Percentiles rank a stretch among this genome's conserved stretches.
These are phyloP conservation scores for Rafetus swinhoei DNA, from an alignment of 2,113 vertebrate species.

Conservation along the genomic window DNA sequence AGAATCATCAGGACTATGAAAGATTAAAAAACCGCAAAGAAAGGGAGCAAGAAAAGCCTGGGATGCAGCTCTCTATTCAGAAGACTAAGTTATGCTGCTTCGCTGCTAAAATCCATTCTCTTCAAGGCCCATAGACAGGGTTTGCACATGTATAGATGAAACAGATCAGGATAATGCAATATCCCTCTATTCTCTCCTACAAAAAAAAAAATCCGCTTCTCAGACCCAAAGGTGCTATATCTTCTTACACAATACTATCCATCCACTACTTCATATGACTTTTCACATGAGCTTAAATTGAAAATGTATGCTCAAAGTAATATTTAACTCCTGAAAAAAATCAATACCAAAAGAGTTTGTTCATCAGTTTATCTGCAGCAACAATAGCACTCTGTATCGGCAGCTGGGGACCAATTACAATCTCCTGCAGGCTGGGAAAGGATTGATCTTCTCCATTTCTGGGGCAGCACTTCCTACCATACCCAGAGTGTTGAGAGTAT, in stretches of 20 bases:
- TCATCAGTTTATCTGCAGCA: neutral
- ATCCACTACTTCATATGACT: neutral
- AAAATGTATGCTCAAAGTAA: neutral
- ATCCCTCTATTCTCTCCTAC: neutral
- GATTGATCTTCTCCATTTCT: neutral
- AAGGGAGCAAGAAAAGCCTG: neutral
- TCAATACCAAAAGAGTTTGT: accelerated
- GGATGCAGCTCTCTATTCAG: neutral
- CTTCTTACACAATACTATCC: accelerated
- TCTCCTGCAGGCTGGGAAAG: neutral
- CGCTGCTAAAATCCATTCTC: neutral
- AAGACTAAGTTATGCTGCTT: neutral
- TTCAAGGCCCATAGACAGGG: neutral
- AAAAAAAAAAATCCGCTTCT: neutral
- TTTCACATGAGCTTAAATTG: neutral
- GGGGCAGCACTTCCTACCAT: neutral
- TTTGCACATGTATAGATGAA: accelerated
- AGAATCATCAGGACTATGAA: neutral
- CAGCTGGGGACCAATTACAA: neutral
- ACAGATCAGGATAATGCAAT: neutral
- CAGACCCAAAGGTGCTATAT: neutral
- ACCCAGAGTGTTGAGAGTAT: neutral
- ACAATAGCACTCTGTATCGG: neutral
- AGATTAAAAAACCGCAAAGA: neutral
- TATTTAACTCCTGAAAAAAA: neutral